A percentile compares a stretch with the other conserved stretches of the same genome.
These are phyloP conservation scores for Nephrocerus scutellatus DNA, from an alignment of 2,888 invertebrate genomes.

Conservation along the genomic window DNA sequence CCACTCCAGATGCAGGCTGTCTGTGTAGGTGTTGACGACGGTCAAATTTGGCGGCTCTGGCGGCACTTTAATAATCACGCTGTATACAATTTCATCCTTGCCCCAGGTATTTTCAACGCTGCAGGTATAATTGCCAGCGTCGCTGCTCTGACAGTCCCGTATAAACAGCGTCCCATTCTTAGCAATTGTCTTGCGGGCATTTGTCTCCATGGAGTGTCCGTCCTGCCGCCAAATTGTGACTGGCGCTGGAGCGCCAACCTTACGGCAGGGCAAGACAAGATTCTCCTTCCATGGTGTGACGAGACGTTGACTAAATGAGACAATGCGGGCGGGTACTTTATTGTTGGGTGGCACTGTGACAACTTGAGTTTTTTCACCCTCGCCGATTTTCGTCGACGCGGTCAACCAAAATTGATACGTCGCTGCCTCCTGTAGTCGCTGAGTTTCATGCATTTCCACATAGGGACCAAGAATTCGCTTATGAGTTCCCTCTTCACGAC, in stretches of 20 bases:
- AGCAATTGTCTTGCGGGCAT: constrained; percentile 58
- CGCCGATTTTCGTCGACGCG: constrained; percentile 76
- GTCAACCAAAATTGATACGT: constrained; percentile 67
- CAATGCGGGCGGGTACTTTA: constrained; percentile 79
- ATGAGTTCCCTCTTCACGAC: constrained; percentile 70
- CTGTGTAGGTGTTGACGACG: constrained; percentile 74
- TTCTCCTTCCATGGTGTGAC: constrained; percentile 84
- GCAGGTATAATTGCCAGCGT: constrained; percentile 88
- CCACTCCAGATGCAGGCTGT: constrained; percentile 77
- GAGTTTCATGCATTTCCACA: constrained; percentile 64
- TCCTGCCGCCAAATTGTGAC: constrained; percentile 73
- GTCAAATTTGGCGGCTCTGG: constrained; percentile 78
- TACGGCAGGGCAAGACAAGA: constrained; percentile 72
- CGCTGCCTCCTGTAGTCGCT: constrained; percentile 62
- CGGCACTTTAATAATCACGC: constrained; percentile 63
- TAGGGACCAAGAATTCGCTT: constrained; percentile 65
- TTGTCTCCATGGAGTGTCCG: constrained; percentile 65
- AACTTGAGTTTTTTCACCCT: constrained; percentile 72
- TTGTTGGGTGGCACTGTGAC: constrained; percentile 69
- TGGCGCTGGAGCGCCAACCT: constrained; percentile 76
- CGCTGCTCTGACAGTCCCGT: constrained; percentile 66
- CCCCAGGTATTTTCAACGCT: constrained; percentile 77
- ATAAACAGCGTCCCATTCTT: constrained; percentile 69
- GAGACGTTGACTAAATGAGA: constrained; percentile 74
- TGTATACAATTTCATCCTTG: constrained; percentile 74